A percentile compares a stretch with the other conserved stretches of the same genome.
phyloP scores from a whole-genome alignment of 2,888 invertebrate species.

The Dicycla oo region DNA sequence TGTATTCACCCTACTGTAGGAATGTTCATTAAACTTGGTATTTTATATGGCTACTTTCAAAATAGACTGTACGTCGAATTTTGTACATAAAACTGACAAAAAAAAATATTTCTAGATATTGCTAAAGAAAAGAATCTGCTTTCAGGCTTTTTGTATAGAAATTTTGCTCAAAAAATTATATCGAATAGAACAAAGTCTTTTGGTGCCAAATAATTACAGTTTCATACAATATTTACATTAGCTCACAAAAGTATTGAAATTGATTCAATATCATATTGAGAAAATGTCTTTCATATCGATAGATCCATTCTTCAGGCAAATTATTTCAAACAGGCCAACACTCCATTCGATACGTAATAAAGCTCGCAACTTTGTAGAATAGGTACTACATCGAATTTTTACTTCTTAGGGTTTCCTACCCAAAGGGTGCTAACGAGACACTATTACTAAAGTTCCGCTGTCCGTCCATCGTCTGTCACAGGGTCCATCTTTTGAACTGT shows the following conservation, averaged over 20 bases:
- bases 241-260: conserved; percentile 25
- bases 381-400: conserved; percentile 42
- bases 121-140: conserved; percentile 4
- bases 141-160: not conserved
- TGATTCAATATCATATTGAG: conserved; percentile 32
- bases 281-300: conserved; percentile 17
- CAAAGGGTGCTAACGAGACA: not conserved
- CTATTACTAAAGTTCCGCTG: not conserved
- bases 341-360: conserved; percentile 40
- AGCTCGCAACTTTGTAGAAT: conserved; percentile 46
- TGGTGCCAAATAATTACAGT: conserved; percentile 22
- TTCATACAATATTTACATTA: conserved; percentile 39
- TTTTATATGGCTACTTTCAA: conserved; percentile 52
- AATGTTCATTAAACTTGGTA: conserved; percentile 77
- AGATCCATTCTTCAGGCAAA: conserved; percentile 31
- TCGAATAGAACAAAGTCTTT: conserved; percentile 28
- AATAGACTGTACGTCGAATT: conserved; percentile 19
- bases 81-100: conserved; percentile 18
- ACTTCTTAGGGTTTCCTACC: conserved; percentile 8
- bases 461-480: not conserved
- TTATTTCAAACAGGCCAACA: conserved; percentile 49
- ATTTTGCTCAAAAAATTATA: conserved; percentile 10
- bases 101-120: conserved; percentile 30
- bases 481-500: not conserved
- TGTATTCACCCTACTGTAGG: conserved; percentile 69